phyloP scores from a whole-genome alignment of 2,888 invertebrate species.

The Amiota communis region DNA sequence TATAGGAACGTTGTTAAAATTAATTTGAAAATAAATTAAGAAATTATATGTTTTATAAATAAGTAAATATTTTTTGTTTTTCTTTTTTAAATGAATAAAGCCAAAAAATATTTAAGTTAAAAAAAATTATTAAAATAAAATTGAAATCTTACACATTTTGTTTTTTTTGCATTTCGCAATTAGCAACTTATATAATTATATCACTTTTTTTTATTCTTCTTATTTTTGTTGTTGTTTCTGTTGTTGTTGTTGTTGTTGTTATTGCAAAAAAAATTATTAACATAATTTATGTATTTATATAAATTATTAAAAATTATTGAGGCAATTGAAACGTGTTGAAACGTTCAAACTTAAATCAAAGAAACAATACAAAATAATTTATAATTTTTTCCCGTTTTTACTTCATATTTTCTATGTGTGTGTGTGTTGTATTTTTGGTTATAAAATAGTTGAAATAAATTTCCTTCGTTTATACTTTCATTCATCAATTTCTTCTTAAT shows the following conservation, averaged over 20 bases:
- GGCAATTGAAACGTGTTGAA: slow-evolving; percentile 50
- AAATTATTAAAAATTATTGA: slow-evolving; percentile 41
- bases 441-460: slow-evolving; percentile 39
- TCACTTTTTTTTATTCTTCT: slow-evolving; percentile 68
- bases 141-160: slow-evolving; percentile 28
- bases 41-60: slow-evolving; percentile 10
- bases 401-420: slow-evolving; percentile 16
- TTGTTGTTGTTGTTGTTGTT: no score
- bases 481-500: neutral
- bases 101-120: neutral
- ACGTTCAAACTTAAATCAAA: slow-evolving; percentile 3
- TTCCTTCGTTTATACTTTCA: neutral
- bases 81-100: slow-evolving; percentile 22
- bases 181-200: slow-evolving; percentile 69
- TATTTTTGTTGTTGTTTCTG: slow-evolving; percentile 48
- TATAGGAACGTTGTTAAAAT: slow-evolving; percentile 24
- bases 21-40: slow-evolving; percentile 14
- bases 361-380: slow-evolving; percentile 15
- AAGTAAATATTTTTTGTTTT: slow-evolving; percentile 25
- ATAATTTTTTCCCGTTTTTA: slow-evolving; percentile 18
- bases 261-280: slow-evolving; percentile 5
- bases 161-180: slow-evolving; percentile 51
- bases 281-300: neutral
- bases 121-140: slow-evolving; percentile 17
- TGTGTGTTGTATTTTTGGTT: slow-evolving; percentile 42